Evolutionary conservation across 2,113 vertebrate species (phyloP).

Genomic region (pig (Sus scrofa)): DNA sequence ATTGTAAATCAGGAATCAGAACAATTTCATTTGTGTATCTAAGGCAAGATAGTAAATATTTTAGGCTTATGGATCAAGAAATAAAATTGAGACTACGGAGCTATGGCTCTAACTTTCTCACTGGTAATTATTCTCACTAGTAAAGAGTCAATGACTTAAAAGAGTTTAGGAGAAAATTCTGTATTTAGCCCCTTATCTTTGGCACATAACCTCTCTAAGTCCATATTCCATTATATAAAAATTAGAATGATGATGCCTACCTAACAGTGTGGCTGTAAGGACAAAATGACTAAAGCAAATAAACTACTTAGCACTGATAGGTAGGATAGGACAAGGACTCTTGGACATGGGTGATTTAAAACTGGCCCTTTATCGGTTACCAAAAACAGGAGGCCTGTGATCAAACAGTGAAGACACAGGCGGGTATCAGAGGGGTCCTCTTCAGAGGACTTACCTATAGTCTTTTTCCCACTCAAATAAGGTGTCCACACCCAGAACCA

Average conservation of each 20-base stretch:
- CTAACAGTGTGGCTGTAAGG: neutral
- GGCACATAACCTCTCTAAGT: neutral
- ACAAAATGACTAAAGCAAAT: neutral
- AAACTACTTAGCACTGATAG: neutral
- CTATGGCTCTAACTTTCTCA: neutral
- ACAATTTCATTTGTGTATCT: neutral
- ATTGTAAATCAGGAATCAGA: neutral
- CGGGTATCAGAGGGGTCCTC: too few relatives aligned
- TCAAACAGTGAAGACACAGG: too few relatives aligned
- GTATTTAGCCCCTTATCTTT: neutral
- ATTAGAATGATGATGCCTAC: neutral
- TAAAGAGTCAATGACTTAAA: neutral
- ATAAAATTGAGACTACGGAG: neutral
- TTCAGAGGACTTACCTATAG: too few relatives aligned
- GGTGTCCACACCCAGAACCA: too few relatives aligned
- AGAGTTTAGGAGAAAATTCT: neutral
- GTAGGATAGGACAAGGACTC: too few relatives aligned
- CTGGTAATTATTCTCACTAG: conserved; percentile 4
- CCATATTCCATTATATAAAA: neutral
- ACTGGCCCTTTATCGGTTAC: too few relatives aligned
- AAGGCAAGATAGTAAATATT: neutral
- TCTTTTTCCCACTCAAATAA: too few relatives aligned
- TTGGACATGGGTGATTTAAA: too few relatives aligned
- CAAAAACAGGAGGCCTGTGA: too few relatives aligned
- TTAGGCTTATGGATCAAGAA: neutral